Percentiles rank a stretch among this genome's conserved stretches.
Conservation (phyloP, 2,113 vertebrate species). For the Leuciscus idus region DNA sequence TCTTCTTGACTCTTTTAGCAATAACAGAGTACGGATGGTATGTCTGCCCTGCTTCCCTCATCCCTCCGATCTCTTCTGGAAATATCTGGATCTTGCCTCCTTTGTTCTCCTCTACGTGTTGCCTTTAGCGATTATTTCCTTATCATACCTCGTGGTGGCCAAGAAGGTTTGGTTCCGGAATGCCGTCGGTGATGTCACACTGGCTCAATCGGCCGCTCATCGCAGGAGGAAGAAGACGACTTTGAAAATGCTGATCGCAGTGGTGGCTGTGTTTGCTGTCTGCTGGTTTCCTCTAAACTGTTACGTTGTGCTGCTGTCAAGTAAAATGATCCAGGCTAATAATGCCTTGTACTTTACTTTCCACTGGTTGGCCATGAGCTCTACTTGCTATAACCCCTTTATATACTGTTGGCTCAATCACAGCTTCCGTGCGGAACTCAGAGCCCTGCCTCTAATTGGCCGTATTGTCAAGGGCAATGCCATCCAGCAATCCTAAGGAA, state of each 20-base stretch:
- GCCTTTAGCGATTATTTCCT: conserved; percentile 76
- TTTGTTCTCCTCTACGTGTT: conserved; percentile 80
- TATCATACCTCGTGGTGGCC: conserved; percentile 75
- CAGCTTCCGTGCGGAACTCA: conserved; percentile 74
- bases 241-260: conserved; percentile 80
- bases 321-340: conserved; percentile 75
- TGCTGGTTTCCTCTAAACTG: conserved; percentile 82
- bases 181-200: conserved; percentile 78
- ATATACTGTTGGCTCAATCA: conserved; percentile 83
- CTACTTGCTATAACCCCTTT: conserved; percentile 82
- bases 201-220: conserved; percentile 77
- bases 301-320: conserved; percentile 79
- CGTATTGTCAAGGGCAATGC: not conserved
- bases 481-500: conserved; percentile 33
- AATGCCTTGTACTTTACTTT: conserved; percentile 77
- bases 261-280: conserved; percentile 77
- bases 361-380: conserved; percentile 83
- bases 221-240: conserved; percentile 79
- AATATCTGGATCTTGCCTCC: conserved; percentile 79
- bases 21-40: conserved; percentile 73
- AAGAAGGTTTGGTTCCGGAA: conserved; percentile 83
- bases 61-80: conserved; percentile 80
- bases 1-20: conserved; percentile 51
- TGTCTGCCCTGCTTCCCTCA: conserved; percentile 80
- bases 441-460: conserved; percentile 63